Evolutionary conservation across 2,888 invertebrate species (phyloP).

Genomic region (Petrophora chlorosata): DNA sequence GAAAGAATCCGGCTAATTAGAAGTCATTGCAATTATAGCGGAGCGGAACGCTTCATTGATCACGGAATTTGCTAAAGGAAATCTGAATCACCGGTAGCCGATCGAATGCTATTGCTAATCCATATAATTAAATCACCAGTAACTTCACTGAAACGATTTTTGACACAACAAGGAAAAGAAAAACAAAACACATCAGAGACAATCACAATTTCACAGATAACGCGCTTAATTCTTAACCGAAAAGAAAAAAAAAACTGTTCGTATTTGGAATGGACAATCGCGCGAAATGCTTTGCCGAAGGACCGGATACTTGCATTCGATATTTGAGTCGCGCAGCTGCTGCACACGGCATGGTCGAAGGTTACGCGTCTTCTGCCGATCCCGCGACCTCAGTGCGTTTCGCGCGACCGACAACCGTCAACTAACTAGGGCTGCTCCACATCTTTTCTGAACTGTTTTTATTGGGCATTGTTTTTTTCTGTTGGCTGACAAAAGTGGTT

Average conservation of each 20-base stretch:
- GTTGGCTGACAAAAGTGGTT: slow-evolving; percentile 53
- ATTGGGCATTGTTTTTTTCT: slow-evolving; percentile 71
- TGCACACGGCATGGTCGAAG: slow-evolving; percentile 74
- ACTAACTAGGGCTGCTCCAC: slow-evolving; percentile 74
- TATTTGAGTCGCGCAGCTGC: slow-evolving; percentile 64
- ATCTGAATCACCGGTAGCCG: slow-evolving; percentile 21
- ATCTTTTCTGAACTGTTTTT: slow-evolving; percentile 63
- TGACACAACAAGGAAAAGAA: slow-evolving; percentile 2
- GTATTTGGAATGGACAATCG: background rate
- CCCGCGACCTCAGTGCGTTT: slow-evolving; percentile 59
- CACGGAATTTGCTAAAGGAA: slow-evolving; percentile 21
- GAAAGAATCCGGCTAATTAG: slow-evolving; percentile 9
- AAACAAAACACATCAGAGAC: background rate
- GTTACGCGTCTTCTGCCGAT: slow-evolving; percentile 52
- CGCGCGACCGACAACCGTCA: slow-evolving; percentile 64
- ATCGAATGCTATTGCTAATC: slow-evolving; percentile 14
- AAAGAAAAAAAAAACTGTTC: background rate
- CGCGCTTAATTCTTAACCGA: slow-evolving; percentile 1
- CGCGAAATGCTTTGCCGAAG: slow-evolving; percentile 7
- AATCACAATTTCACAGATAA: background rate
- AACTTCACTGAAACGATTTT: slow-evolving; percentile 1
- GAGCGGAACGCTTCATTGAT: slow-evolving; percentile 14
- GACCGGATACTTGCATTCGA: slow-evolving; percentile 74
- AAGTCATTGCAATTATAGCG: slow-evolving; percentile 12
- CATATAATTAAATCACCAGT: slow-evolving; percentile 4